Conservation (phyloP, 2,797 vertebrate species). For the Semaprochilodus insignis region DNA sequence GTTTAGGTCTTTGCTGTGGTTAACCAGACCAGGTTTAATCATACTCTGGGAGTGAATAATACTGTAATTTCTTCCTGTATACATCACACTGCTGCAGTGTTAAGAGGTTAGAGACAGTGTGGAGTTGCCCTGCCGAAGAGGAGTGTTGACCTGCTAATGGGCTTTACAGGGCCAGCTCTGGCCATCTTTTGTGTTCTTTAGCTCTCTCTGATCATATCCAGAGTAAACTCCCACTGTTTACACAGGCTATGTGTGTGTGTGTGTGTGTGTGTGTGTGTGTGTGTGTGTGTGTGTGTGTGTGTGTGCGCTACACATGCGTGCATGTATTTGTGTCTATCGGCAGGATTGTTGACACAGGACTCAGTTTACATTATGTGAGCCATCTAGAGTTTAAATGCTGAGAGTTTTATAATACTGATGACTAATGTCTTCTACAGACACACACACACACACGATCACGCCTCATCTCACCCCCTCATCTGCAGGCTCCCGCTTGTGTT, state of each 20-base stretch:
- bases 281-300: conserved; percentile 33
- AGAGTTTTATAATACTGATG: conserved; percentile 57
- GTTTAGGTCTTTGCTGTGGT: no score
- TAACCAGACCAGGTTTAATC: no score
- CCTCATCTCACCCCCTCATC: conserved; percentile 46
- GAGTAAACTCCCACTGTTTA: conserved; percentile 43
- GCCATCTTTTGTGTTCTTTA: conserved; percentile 33
- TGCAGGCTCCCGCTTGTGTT: conserved; percentile 45
- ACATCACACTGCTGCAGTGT: neutral
- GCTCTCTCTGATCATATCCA: conserved; percentile 46
- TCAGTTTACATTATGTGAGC: conserved; percentile 48
- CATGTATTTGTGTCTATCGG: neutral
- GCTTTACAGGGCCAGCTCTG: conserved; percentile 20
- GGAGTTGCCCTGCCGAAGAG: conserved; percentile 14
- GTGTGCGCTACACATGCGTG: neutral
- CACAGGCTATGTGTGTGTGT: conserved; percentile 36
- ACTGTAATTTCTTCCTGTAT: neutral
- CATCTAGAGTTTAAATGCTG: conserved; percentile 44
- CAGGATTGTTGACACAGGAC: conserved; percentile 45
- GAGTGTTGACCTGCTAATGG: conserved; percentile 40
- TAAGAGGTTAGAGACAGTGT: neutral
- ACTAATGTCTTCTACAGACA: conserved; percentile 55
- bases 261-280: conserved; percentile 37
- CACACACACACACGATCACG: conserved; percentile 26
- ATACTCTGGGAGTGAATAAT: no score